These are phyloP conservation scores for Scaptomyza polygonia DNA, from an alignment of 2,888 invertebrate species.

Conservation along the genomic window DNA sequence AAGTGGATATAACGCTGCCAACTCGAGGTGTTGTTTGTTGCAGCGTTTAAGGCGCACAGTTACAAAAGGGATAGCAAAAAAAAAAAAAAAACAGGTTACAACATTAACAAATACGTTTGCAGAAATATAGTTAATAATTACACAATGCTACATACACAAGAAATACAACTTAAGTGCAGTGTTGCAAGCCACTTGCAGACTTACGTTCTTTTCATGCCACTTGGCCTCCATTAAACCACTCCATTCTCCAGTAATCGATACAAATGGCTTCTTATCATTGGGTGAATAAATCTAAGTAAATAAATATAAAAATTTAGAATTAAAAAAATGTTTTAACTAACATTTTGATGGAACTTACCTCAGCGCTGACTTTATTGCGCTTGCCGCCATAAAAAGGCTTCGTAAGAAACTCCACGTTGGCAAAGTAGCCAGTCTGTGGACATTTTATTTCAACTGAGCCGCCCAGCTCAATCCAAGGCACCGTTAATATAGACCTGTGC, in stretches of 20 bases:
- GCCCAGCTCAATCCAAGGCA: conserved; percentile 99
- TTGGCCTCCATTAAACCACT: conserved; percentile 97
- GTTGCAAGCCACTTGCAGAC: conserved; percentile 47
- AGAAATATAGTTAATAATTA: conserved; percentile 46
- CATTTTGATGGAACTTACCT: conserved; percentile 85
- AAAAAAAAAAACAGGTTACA: conserved; percentile 26
- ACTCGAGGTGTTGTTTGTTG: conserved; percentile 57
- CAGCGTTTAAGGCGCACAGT: conserved; percentile 51
- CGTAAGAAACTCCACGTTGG: conserved; percentile 97
- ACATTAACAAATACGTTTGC: conserved; percentile 42
- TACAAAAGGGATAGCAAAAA: conserved; percentile 29
- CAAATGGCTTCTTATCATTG: conserved; percentile 94
- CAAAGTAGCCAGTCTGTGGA: conserved; percentile 96
- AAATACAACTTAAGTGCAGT: conserved; percentile 28
- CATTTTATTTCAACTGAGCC: conserved; percentile 96
- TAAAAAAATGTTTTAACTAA: neutral
- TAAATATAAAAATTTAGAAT: neutral
- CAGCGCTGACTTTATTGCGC: conserved; percentile 94
- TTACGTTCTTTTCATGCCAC: conserved; percentile 88
- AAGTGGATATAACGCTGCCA: conserved; percentile 59
- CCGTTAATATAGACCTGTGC: conserved; percentile 95
- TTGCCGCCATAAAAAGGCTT: conserved; percentile 99
- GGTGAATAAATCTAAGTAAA: conserved; percentile 86
- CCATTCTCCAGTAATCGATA: conserved; percentile 97
- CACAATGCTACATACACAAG: conserved; percentile 44